Conservation (phyloP, 1,140 invertebrate genomes). For the Drosophila miranda region DNA sequence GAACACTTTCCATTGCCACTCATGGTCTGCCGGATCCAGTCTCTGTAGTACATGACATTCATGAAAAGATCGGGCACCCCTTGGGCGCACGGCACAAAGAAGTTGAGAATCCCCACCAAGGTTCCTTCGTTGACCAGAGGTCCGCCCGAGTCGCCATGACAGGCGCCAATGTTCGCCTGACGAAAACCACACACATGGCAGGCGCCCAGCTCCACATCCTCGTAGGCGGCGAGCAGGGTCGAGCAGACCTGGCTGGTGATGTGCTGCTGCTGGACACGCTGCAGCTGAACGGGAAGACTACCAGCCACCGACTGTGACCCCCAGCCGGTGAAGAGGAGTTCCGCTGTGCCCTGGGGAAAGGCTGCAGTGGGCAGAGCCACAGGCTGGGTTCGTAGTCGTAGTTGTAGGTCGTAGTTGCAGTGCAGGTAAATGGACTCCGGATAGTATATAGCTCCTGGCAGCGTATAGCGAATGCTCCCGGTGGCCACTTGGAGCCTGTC, state of each 20-base stretch:
- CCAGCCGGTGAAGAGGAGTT: slow-evolving; percentile 84
- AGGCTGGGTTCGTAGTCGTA: slow-evolving; percentile 82
- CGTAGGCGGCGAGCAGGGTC: slow-evolving; percentile 27
- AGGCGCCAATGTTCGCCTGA: slow-evolving; percentile 83
- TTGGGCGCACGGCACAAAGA: slow-evolving; percentile 84
- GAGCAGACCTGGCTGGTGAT: slow-evolving; percentile 38
- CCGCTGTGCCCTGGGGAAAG: slow-evolving; percentile 21
- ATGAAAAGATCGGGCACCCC: slow-evolving; percentile 84
- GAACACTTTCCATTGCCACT: slow-evolving; percentile 52
- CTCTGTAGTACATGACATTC: slow-evolving; percentile 74
- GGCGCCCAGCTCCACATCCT: slow-evolving; percentile 48
- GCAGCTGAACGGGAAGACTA: slow-evolving; percentile 50
- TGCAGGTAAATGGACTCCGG: slow-evolving; percentile 57
- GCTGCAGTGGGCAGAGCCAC: slow-evolving; percentile 49
- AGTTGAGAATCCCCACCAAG: slow-evolving; percentile 81
- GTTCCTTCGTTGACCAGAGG: slow-evolving; percentile 55
- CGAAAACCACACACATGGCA: slow-evolving; percentile 85
- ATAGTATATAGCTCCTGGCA: slow-evolving; percentile 45
- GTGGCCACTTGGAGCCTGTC: slow-evolving; percentile 55
- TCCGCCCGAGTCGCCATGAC: slow-evolving; percentile 75
- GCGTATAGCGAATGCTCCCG: slow-evolving; percentile 49
- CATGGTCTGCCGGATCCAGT: slow-evolving; percentile 72
- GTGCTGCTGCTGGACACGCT: slow-evolving; percentile 64
- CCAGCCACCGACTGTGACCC: slow-evolving; percentile 76
- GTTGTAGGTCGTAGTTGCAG: slow-evolving; percentile 81